Evolutionary conservation across 2,888 invertebrate genomes (phyloP).

Genomic region (Sarcophaga subvicina): DNA sequence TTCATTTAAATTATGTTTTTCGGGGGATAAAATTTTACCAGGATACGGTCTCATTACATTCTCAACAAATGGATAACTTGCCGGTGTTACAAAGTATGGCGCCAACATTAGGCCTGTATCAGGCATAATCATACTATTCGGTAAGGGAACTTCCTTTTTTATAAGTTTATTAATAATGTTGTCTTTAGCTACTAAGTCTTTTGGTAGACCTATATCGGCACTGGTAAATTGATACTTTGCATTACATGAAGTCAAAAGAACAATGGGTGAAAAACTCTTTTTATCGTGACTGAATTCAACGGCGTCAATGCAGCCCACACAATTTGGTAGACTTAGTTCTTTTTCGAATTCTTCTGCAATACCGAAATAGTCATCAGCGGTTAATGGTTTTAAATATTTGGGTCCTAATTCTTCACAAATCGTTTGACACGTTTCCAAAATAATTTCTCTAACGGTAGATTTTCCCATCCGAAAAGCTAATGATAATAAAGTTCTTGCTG

Average conservation of each 20-base stretch:
- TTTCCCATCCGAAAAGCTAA: constrained; percentile 65
- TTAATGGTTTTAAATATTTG: constrained; percentile 21
- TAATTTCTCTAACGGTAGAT: constrained; percentile 60
- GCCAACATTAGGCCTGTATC: constrained; percentile 52
- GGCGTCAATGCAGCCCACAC: constrained; percentile 56
- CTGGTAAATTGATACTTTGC: constrained; percentile 55
- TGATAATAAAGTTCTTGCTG: constrained; percentile 48
- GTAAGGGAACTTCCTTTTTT: constrained; percentile 39
- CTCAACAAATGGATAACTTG: constrained; percentile 57
- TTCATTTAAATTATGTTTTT: constrained; percentile 59
- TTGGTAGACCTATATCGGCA: constrained; percentile 38
- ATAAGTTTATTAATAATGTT: constrained; percentile 49
- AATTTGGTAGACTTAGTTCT: constrained; percentile 53
- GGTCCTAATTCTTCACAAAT: constrained; percentile 59
- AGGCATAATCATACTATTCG: constrained; percentile 56
- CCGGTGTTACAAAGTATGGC: constrained; percentile 57
- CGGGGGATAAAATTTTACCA: constrained; percentile 53
- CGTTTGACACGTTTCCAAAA: constrained; percentile 59
- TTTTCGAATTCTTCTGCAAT: constrained; percentile 56
- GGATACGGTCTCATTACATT: constrained; percentile 57
- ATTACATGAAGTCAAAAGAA: constrained; percentile 52
- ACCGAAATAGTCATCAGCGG: constrained; percentile 50
- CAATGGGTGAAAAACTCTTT: constrained; percentile 52
- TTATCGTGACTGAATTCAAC: constrained; percentile 59
- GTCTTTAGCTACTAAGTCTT: constrained; percentile 44